Base-by-base conservation (phyloP, 2,888 invertebrate species). In the Pristionchus japonicus region DNA sequence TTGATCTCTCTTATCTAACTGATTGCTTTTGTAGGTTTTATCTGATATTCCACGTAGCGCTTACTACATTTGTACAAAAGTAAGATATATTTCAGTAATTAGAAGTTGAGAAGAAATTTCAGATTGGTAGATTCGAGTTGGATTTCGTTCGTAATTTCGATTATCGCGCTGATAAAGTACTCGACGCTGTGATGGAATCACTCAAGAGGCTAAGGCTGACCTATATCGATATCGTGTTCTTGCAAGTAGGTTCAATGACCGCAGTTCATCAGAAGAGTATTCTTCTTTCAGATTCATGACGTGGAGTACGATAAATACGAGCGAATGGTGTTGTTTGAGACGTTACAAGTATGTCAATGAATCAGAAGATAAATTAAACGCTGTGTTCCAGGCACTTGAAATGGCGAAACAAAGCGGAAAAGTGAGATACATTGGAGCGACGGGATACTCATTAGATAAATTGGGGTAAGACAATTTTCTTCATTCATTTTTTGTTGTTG, bases 1-100 rank as follows among this genome's bases (percentile, higher is more conserved):
- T 31, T 82, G 3, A 52, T 23, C 23, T 17, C 49, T 27, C 11
- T 34, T 43, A 17, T 70, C 43, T 17, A 64, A 27, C 43, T 31
- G 13, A 31, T 31, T 23, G 13, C 15, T 11, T 34, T 89, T 93
- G 20, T 90, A 95, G 95, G 97, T 97, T 0, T 95, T 98, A 3
- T 95, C 96, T 93, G 96, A 95, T 86, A 95, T 98, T 88, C 98
- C 98, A 0, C 95, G 98, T 61, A 94, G 96, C 89, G 96, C 97
- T 0, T 98, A 97, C 95, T 97, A 97, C 94, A 96, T 98, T 83
- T 97, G 96, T n/a, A 98, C 98, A 47, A 98, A 98, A 96, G 97
- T 95, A 47, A 40, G 70, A 3, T 47, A 20, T 17, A 17, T 4
- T 4, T 67, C 6, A 20, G 34, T 15, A 23, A 27, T 47, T 23